Evolutionary conservation across 1,140 invertebrate genomes (phyloP).

Genomic region (Dufourea novaeangliae): DNA sequence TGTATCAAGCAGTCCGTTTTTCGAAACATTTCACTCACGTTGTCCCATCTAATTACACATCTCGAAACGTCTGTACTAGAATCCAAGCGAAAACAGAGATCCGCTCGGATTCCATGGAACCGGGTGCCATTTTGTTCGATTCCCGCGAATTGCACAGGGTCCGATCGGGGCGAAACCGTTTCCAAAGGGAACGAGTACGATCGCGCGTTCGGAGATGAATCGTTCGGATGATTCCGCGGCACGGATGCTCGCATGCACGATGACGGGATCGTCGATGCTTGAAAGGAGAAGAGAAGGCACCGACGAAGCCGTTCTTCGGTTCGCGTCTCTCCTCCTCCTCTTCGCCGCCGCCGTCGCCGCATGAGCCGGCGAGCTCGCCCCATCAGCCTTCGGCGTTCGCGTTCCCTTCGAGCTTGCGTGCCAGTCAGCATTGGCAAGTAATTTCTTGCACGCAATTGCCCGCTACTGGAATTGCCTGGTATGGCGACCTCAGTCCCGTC

Average conservation of each 20-base stretch:
- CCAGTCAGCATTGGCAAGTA: slow-evolving; percentile 75
- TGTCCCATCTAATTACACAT: too few relatives aligned
- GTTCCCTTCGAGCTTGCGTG: slow-evolving; percentile 72
- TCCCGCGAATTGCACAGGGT: not conserved
- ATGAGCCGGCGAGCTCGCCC: slow-evolving; percentile 16
- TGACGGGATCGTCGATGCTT: slow-evolving; percentile 70
- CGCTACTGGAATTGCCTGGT: slow-evolving; percentile 79
- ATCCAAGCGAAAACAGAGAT: too few relatives aligned
- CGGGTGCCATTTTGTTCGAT: not conserved
- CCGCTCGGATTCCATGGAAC: too few relatives aligned
- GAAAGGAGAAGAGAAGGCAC: slow-evolving; percentile 58
- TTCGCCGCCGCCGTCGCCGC: too few relatives aligned
- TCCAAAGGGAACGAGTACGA: slow-evolving; percentile 30
- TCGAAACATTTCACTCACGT: too few relatives aligned
- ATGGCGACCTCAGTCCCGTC: slow-evolving; percentile 77
- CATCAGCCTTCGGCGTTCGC: slow-evolving; percentile 57
- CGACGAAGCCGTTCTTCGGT: slow-evolving; percentile 35
- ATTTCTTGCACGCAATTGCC: slow-evolving; percentile 81
- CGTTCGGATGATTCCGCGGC: slow-evolving; percentile 46
- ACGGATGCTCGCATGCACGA: slow-evolving; percentile 64
- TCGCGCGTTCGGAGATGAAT: slow-evolving; percentile 47
- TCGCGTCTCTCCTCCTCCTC: not conserved
- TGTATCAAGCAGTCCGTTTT: too few relatives aligned
- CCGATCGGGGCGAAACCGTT: not conserved
- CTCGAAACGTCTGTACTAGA: too few relatives aligned